A percentile compares a stretch with the other conserved stretches of the same genome.
Evolutionary conservation across 2,888 invertebrate species (phyloP).

Genomic region (Hyposoter dolosus): DNA sequence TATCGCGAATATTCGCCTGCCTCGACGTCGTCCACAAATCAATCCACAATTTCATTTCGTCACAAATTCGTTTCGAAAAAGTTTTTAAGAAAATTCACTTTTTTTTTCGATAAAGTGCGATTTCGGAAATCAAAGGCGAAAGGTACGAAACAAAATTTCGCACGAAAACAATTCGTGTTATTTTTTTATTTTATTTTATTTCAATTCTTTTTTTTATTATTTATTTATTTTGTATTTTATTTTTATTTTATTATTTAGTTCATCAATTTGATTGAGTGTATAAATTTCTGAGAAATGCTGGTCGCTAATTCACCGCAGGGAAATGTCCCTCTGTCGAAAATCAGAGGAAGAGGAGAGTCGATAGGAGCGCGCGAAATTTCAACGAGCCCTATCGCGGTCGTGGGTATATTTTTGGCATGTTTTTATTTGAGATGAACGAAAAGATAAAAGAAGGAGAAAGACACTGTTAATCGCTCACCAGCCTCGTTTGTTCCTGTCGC

Average conservation of each 20-base stretch:
- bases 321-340: neutral
- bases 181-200: neutral
- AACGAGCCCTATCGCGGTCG: neutral
- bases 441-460: conserved; percentile 28
- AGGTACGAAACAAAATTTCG: neutral
- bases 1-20: conserved; percentile 3
- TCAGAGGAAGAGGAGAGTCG: neutral
- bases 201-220: no score
- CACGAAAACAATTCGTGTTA: neutral
- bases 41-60: conserved; percentile 20
- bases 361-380: conserved; percentile 46
- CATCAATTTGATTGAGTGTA: neutral
- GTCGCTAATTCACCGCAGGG: neutral
- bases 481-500: conserved; percentile 77
- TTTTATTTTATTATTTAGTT: neutral
- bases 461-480: conserved; percentile 73
- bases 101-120: neutral
- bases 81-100: neutral
- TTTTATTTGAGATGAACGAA: conserved; percentile 9
- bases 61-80: neutral
- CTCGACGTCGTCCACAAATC: neutral
- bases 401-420: neutral
- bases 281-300: neutral
- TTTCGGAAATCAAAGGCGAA: neutral
- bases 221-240: no score